Conservation (phyloP, 2,113 vertebrate genomes). For the Halichoeres trimaculatus region DNA sequence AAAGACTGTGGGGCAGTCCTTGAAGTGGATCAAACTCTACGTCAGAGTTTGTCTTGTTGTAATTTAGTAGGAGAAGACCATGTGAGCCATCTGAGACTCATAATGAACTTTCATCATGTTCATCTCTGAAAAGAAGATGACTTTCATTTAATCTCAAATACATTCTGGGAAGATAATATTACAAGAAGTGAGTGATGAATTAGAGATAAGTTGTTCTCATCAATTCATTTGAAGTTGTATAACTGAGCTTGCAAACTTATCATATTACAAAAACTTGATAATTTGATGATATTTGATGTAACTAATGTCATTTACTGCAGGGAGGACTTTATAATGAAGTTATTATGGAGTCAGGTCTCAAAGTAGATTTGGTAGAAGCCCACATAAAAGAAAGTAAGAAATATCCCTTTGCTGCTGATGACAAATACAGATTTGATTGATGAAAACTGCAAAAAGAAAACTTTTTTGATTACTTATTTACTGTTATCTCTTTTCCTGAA, state of each 20-base stretch:
- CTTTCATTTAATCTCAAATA: neutral
- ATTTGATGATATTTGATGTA: neutral
- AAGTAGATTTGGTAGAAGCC: neutral
- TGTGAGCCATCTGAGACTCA: constrained; percentile 1
- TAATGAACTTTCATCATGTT: neutral
- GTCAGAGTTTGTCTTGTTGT: neutral
- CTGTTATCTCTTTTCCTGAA: too few relatives aligned
- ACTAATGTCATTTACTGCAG: too few relatives aligned
- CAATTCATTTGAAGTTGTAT: neutral
- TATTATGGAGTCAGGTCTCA: too few relatives aligned
- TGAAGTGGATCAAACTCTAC: neutral
- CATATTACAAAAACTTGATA: neutral
- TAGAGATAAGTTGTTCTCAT: neutral
- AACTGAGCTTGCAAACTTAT: neutral
- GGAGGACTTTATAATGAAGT: too few relatives aligned
- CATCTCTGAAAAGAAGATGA: neutral
- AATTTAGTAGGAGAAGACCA: constrained; percentile 1
- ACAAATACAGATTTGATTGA: neutral
- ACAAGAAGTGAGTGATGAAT: neutral
- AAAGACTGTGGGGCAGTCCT: neutral
- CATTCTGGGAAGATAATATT: neutral
- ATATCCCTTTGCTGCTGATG: too few relatives aligned
- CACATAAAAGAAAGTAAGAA: neutral
- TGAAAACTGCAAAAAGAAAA: too few relatives aligned
- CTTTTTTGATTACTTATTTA: too few relatives aligned